phyloP scores from a whole-genome alignment of 2,113 vertebrate species.

The Brachyhypopomus occidentalis region DNA sequence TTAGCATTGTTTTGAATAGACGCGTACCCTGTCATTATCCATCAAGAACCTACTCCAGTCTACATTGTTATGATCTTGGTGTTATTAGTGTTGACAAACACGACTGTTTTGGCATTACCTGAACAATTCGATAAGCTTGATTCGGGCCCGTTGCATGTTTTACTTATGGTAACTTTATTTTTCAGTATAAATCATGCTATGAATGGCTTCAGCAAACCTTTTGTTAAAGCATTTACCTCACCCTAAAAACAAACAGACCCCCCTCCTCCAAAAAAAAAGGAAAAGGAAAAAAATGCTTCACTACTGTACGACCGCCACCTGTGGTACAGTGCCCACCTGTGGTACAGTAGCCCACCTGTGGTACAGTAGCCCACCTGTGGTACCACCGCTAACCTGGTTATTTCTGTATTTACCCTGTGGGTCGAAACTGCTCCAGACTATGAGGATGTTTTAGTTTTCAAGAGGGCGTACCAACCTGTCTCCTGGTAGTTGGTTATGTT shows the following conservation, averaged over 20 bases:
- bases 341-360: too few relatives aligned
- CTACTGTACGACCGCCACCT: not conserved
- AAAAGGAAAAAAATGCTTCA: not conserved
- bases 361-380: not conserved
- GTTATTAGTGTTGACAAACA: too few relatives aligned
- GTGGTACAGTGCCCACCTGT: not conserved
- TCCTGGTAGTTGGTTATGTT: not conserved
- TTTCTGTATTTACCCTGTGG: not conserved
- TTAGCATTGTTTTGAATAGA: too few relatives aligned
- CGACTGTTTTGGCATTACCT: too few relatives aligned
- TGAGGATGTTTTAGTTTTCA: not conserved
- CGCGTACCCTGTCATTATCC: too few relatives aligned
- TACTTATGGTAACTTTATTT: not conserved
- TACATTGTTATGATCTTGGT: too few relatives aligned
- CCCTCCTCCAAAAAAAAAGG: not conserved
- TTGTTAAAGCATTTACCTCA: not conserved
- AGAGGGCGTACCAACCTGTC: not conserved
- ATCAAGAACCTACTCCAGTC: too few relatives aligned
- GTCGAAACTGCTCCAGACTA: not conserved
- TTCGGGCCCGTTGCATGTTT: not conserved
- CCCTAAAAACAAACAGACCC: conserved; percentile 10
- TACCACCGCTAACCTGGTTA: not conserved
- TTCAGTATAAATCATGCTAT: not conserved
- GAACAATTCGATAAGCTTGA: not conserved
- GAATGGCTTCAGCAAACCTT: not conserved